Conservation (phyloP, 2,797 vertebrate species). For the Takifugu ocellatus region DNA sequence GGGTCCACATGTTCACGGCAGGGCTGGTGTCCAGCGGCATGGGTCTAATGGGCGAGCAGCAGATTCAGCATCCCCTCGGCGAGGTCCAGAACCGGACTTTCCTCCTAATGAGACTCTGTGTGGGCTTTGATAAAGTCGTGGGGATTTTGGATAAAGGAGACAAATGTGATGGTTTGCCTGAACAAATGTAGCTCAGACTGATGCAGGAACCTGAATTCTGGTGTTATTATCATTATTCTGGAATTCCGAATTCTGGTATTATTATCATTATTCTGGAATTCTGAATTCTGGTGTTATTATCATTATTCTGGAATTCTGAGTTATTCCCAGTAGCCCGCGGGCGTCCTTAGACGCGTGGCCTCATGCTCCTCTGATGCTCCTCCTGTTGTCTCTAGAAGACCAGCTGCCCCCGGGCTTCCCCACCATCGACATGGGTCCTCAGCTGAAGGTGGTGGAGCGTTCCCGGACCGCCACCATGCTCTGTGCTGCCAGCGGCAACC, state of each 20-base stretch:
- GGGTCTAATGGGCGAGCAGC: conserved; percentile 62
- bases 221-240: conserved; percentile 20
- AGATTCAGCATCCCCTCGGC: conserved; percentile 66
- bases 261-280: no score
- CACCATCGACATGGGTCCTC: conserved; percentile 98
- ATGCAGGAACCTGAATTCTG: conserved; percentile 25
- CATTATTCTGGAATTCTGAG: no score
- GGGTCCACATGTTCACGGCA: no score
- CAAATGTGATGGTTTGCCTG: conserved; percentile 15
- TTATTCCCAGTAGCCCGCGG: no score
- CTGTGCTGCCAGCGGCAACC: conserved; percentile 95
- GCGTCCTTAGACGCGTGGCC: no score
- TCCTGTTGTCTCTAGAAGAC: conserved; percentile 80
- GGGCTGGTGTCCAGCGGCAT: conserved; percentile 32
- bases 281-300: no score
- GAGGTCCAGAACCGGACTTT: conserved; percentile 66
- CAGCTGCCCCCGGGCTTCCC: conserved; percentile 95
- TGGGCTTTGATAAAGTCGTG: conserved; percentile 49
- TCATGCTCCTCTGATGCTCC: no score
- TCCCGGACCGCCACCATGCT: conserved; percentile 98
- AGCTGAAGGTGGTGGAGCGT: conserved; percentile 97
- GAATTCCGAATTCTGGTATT: conserved; percentile 39
- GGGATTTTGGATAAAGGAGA: conserved; percentile 42
- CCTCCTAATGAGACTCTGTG: conserved; percentile 69
- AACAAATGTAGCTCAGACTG: conserved; percentile 35